Base-by-base conservation (phyloP, 2,113 vertebrate genomes). In the Ceuthmochares aereus region DNA sequence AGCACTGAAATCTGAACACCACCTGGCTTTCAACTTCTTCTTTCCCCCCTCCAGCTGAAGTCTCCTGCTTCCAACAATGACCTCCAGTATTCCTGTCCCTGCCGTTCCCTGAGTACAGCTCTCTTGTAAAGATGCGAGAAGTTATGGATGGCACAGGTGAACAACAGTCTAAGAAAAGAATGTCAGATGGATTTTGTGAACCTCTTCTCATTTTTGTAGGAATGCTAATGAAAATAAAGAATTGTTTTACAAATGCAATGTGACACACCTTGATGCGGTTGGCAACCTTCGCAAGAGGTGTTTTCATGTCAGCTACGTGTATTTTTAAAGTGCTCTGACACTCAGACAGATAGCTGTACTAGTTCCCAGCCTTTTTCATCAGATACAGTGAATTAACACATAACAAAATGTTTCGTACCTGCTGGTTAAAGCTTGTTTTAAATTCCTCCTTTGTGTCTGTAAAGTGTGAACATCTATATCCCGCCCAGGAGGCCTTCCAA, bases 61-160 rank as follows among this genome's bases (percentile, higher is more conserved):
- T 69, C 84, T 88, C 83, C 68, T 92, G 95, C 89, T 87, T 97
- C 93, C 80, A 93, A 85, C 91, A 83, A 83, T 86, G 93, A 95
- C 93, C 87, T 96, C 94, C 83, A 49, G 70, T 43, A 63, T 69
- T 42, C 66, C 74, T 63, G 84, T 97, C 88, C 91, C 90, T 98
- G 95, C 91, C 93, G 75, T 97, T 98, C 97, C 97, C 98, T 98
- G 97, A 98, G 98, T 97, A 98, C 98, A 97, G 95, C 95, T 97
- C 91, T 97, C 97, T 97, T 94, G 95, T 89, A 96, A 89, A 89
- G 72, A 82, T 92, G 91, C 92, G 76, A 93, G 89, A 84, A 94
- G 82, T 79, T 49, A 87, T 27, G 82, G 97, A 68, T 92, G 91
- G 74, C 87, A 92, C 75, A 94, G 95, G 78, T 83, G 84, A 96